Evolutionary conservation across 2,888 invertebrate genomes (phyloP), one percentile per base, ranked within the genome.

Genomic region (Eumacrocentrus americanus): DNA sequence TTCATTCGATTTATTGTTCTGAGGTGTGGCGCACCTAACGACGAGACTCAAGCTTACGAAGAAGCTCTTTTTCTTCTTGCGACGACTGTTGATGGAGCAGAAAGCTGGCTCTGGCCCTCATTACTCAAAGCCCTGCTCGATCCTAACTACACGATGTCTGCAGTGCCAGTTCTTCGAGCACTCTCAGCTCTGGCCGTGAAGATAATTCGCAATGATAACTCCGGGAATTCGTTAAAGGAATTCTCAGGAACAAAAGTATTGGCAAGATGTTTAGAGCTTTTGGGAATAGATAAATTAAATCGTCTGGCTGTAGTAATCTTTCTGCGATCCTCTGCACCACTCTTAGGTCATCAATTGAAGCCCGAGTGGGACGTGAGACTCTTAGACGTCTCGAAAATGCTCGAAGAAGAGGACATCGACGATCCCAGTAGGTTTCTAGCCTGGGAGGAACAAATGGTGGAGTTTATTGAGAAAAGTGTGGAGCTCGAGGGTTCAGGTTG

Each of bases 71-170:
- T 76, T 64, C 70, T 79, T 25, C 67, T 79, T 6, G 76, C 79
- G 3, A 78, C 74, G 11, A 79, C 78, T 2, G 78, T 79, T 2
- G 72, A 76, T 4, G 77, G 76, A 0, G 75, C 73, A 1, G 78
- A 79, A 61, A 72, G 38, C 44, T 79, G 79, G 79, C 67, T 79
- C 1, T 79, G 79, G 79, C 75, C 78, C n/a, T 69, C 70, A 16
- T 63, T 79, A 16, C 68, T 78, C 14, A 68, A 69, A 35, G 67
- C 74, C 16, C 65, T 79, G 34, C 52, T 77, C 7, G 78, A 78
- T 63, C 63, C 69, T 12, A 60, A 68, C 6, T 76, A 69, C 48
- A 53, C 54, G 2, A 57, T 68, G 22, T 75, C 77, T 6, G 76
- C 68, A 0, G 60, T 65, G 14, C 67, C 78, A n/a, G 69, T 78